phyloP scores from a whole-genome alignment of 1,140 invertebrate genomes.

The Brachystomella parvula region DNA sequence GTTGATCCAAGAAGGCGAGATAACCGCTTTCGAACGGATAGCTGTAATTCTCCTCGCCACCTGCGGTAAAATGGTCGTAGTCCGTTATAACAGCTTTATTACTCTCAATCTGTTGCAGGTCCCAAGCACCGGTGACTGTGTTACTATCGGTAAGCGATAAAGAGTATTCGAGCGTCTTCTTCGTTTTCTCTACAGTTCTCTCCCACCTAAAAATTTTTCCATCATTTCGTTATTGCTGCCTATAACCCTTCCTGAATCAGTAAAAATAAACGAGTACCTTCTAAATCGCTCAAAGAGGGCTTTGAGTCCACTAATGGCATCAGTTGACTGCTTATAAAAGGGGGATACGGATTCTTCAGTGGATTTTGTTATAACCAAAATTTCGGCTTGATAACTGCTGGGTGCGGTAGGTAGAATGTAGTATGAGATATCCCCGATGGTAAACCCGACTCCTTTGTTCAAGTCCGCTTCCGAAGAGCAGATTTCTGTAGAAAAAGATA shows the following conservation, averaged over 20 bases:
- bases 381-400: background rate
- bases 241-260: no score
- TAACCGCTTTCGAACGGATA: constrained; percentile 2
- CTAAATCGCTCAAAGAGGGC: background rate
- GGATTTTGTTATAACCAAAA: constrained; percentile 7
- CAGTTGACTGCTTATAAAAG: constrained; percentile 3
- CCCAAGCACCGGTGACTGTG: constrained; percentile 22
- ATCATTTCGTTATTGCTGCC: no score
- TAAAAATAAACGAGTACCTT: no score
- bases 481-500: background rate
- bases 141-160: background rate
- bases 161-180: background rate
- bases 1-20: background rate
- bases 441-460: constrained; percentile 12
- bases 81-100: background rate
- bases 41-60: background rate
- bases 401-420: constrained; percentile 11
- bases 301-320: constrained; percentile 14
- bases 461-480: constrained; percentile 2
- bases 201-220: constrained; percentile 20
- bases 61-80: background rate
- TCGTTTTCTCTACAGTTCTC: background rate
- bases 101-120: background rate
- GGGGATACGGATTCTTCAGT: constrained; percentile 18
- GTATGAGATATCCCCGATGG: constrained; percentile 9